Evolutionary conservation across 2,888 invertebrate genomes (phyloP).

Genomic region (Archaeoteleia sp.): DNA sequence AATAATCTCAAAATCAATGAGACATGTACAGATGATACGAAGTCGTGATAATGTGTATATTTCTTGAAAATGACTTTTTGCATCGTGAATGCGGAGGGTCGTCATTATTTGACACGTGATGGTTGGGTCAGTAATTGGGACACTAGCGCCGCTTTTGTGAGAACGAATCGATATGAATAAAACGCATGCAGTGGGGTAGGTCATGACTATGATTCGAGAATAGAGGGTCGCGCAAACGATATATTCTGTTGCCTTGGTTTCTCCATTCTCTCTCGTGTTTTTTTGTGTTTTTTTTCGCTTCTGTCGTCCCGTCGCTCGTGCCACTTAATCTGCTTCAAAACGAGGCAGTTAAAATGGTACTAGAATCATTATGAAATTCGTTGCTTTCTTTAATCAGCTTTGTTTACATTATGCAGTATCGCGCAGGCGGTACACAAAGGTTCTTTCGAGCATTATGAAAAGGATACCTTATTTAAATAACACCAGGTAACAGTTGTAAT

Average conservation of each 20-base stretch:
- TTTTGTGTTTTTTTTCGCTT: constrained; percentile 5
- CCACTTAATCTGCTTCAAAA: constrained; percentile 17
- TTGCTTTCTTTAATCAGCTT: constrained; percentile 1
- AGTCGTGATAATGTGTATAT: too few species aligned
- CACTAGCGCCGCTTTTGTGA: constrained; percentile 22
- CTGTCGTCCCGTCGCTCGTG: background rate
- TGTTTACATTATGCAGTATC: constrained; percentile 24
- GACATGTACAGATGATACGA: too few species aligned
- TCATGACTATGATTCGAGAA: constrained; percentile 28
- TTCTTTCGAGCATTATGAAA: too few species aligned
- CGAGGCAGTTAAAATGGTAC: constrained; percentile 17
- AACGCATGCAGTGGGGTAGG: constrained; percentile 34
- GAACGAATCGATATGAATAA: constrained; percentile 34
- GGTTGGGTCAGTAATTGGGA: constrained; percentile 30
- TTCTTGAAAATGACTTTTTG: constrained; percentile 4
- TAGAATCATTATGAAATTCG: constrained; percentile 18
- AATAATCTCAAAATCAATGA: too few species aligned
- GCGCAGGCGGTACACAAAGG: too few species aligned
- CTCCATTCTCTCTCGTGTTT: background rate
- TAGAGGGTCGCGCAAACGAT: constrained; percentile 21
- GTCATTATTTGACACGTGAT: constrained; percentile 24
- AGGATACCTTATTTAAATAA: too few species aligned
- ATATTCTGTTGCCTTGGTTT: constrained; percentile 17
- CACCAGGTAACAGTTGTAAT: too few species aligned
- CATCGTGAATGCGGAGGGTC: constrained; percentile 7